Evolutionary conservation across 2,797 vertebrate genomes (phyloP), one percentile per base, ranked within the genome.

Genomic region (Eurystomus glaucurus): DNA sequence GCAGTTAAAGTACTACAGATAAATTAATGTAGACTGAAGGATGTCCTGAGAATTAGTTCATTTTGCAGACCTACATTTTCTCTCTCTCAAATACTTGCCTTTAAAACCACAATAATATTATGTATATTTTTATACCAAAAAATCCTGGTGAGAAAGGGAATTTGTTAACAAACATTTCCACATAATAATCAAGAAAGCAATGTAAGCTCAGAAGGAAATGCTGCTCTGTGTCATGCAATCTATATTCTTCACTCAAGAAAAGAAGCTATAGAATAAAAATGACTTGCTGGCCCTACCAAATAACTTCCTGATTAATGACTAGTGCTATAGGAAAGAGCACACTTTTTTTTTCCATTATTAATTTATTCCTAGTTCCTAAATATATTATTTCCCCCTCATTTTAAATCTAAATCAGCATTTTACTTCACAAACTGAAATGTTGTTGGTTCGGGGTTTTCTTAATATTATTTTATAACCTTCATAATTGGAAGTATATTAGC

Each of bases 141-240:
- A 62, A 31, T 50, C 15, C 26, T 50, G 4, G 15, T 39, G 52
- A 64, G 79, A 92, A 89, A 58, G 4, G 22, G n/a, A 95, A 95
- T 90, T 88, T 91, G 16, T 92, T 92, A 88, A 91, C 23, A 93
- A 18, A 37, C 8, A 33, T 33, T 90, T 89, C 41, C 37, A 84
- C 26, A 71, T 93, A 87, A 78, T 14, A 11, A 13, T 33, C 57
- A 50, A 14, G 1, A 77, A 79, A 93, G 7, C 10, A 55, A 55
- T 55, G 20, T 31, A n/a, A 55, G 22, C 35, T 88, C 66, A 87
- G 62, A 72, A 33, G 37, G 35, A 92, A 74, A 60, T 35, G 45
- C 26, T 57, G 39, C 64, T 85, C 88, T 95, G 57, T 16, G 72
- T 48, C 19, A 10, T 57, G 29, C 31, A 65, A 45, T 68, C 60